Conservation (phyloP, 2,888 invertebrate species). For the Drosophila helvetica region DNA sequence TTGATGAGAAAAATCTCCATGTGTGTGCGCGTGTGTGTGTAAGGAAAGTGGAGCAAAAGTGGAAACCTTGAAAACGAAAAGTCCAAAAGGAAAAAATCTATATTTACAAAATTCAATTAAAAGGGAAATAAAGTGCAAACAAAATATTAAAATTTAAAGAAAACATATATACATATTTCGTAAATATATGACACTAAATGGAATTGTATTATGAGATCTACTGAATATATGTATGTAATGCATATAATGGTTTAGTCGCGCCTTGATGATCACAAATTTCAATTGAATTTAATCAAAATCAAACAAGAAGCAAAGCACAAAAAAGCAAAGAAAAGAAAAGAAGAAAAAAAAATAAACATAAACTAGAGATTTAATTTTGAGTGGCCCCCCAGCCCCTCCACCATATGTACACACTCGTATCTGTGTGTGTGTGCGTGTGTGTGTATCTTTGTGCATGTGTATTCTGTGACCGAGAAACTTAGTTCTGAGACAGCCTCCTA, state of each 20-base stretch:
- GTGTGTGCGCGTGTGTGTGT: neutral
- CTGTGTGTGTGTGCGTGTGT: conserved; percentile 3
- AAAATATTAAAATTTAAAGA: conserved; percentile 47
- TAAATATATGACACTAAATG: neutral
- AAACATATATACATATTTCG: neutral
- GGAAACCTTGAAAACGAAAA: conserved; percentile 40
- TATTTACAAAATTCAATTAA: conserved; percentile 5
- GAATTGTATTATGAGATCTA: neutral
- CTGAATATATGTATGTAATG: neutral
- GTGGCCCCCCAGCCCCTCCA: conserved; percentile 44
- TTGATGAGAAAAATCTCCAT: conserved; percentile 1
- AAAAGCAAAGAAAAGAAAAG: conserved; percentile 16
- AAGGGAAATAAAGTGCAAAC: conserved; percentile 15
- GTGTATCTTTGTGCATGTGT: conserved; percentile 22
- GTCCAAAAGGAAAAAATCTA: conserved; percentile 21
- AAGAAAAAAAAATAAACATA: conserved; percentile 37
- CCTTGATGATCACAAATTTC: conserved; percentile 81
- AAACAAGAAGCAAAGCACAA: conserved; percentile 72
- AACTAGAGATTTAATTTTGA: conserved; percentile 79
- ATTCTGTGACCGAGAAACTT: conserved; percentile 45
- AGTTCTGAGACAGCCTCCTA: conserved; percentile 70
- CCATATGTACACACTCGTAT: conserved; percentile 18
- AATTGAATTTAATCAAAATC: conserved; percentile 83
- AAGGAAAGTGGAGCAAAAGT: conserved; percentile 21
- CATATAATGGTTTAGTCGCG: conserved; percentile 49